Base-by-base conservation (phyloP, 2,113 vertebrate genomes). In the Leiothrix lutea region DNA sequence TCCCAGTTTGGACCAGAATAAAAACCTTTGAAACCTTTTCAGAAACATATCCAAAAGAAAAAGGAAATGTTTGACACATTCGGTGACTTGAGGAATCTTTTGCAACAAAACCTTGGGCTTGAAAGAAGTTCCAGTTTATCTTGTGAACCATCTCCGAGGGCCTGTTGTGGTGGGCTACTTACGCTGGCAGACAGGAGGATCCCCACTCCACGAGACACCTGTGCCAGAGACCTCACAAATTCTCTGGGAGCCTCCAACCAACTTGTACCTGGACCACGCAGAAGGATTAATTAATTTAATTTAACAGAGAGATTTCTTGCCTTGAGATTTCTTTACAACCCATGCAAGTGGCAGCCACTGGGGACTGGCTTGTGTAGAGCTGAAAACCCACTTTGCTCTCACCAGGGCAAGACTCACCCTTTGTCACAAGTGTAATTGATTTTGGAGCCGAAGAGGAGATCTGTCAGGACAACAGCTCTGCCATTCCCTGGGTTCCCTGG, bases 371-470 rank as follows among this genome's bases (percentile, higher is more conserved):
- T 92, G 22, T 1, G 28, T 21, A 28, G 56, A 88, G 53, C 44
- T 87, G 80, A 65, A 69, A 74, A 88, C 16, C n/a, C 69, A 31
- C 36, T 56, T 60, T 8, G 1, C 44, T 65, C 17, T 65, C 75
- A 17, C 15, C 25, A n/a, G 65, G 2, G 0, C 40, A 8, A 42
- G 56, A 94, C 97, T 98, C 92, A 98, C 98, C 98, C 98, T 53
- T 23, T 1, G 2, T 97, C 5, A 86, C 98, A 98, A 3, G 86
- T 92, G 83, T 97, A 98, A 33, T 25, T 53, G 44, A 98, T 94
- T 14, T 33, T 18, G 57, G 97, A 93, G 4, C 86, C 97, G 1
- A 96, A 88, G 40, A 94, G 57, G 33, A 94, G 66, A 80, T 92
- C 95, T 0, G 57, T 90, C 82, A 66, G 31, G 61, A 97, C 56